phyloP scores from a whole-genome alignment of 2,888 invertebrate genomes.

The Serripes groenlandicus region DNA sequence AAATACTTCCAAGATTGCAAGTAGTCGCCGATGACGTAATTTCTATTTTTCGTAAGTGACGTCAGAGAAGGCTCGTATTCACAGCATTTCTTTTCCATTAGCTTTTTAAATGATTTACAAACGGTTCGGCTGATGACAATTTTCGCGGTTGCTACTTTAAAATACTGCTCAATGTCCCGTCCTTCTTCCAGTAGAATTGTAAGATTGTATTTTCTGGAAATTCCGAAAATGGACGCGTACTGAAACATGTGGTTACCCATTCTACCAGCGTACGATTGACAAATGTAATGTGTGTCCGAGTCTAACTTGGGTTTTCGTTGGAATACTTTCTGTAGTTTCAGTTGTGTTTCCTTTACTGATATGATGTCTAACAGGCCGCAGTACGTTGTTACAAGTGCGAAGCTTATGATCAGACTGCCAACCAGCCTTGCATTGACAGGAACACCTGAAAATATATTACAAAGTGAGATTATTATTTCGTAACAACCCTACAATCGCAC shows the following conservation, averaged over 20 bases:
- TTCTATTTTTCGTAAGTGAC: not conserved
- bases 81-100: slow-evolving; percentile 9
- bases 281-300: not conserved
- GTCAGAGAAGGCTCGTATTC: slow-evolving; percentile 1
- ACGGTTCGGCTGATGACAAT: not conserved
- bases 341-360: not conserved
- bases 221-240: slow-evolving; percentile 4
- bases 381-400: not conserved
- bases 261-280: not conserved
- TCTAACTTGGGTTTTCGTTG: not conserved
- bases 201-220: not conserved
- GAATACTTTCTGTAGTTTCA: not conserved
- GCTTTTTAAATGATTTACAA: slow-evolving; percentile 3
- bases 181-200: slow-evolving; percentile 6
- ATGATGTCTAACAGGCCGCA: not conserved
- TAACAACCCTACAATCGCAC: too few relatives aligned
- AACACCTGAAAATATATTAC: too few relatives aligned
- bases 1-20: slow-evolving; percentile 25
- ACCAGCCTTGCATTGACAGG: too few relatives aligned
- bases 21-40: not conserved
- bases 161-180: slow-evolving; percentile 2
- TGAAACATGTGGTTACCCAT: slow-evolving; percentile 23
- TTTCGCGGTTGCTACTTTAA: slow-evolving; percentile 11
- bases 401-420: not conserved
- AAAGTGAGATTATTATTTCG: too few relatives aligned